These are phyloP conservation scores for Psephotus haematonotus DNA, from an alignment of 2,113 vertebrate species.

Conservation along the genomic window DNA sequence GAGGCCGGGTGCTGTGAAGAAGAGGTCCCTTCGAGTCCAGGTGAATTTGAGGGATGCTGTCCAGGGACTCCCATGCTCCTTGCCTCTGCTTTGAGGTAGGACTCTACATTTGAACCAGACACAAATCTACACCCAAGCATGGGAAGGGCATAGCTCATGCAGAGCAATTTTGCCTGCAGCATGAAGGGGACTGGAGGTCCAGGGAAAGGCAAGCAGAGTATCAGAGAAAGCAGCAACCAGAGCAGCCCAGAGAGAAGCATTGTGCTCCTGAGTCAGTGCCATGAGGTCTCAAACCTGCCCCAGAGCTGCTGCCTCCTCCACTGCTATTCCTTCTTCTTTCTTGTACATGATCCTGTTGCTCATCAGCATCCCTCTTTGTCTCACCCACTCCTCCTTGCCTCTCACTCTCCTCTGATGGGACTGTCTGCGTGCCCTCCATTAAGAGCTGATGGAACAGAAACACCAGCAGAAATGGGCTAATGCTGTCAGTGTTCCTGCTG, in stretches of 20 bases:
- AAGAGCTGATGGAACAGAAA: background rate
- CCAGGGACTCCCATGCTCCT: background rate
- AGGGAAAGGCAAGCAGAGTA: background rate
- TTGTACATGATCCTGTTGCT: background rate
- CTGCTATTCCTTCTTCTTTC: background rate
- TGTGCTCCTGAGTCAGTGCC: background rate
- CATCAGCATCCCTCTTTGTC: background rate
- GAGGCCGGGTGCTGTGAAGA: accelerated
- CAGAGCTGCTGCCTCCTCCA: background rate
- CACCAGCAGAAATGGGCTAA: background rate
- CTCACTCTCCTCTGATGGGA: accelerated
- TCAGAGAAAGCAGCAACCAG: background rate
- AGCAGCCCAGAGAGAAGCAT: background rate
- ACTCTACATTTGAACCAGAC: background rate
- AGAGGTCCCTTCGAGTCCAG: background rate
- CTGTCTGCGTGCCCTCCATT: background rate
- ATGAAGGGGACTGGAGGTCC: background rate
- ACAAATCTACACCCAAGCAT: accelerated
- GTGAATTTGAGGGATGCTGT: background rate
- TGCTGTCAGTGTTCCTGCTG: background rate
- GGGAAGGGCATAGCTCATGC: background rate
- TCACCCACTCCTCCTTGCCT: background rate
- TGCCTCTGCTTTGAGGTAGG: background rate
- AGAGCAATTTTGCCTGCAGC: background rate
- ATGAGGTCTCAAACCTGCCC: background rate